Conservation (phyloP, 2,888 invertebrate species). For the Homarus gammarus region DNA sequence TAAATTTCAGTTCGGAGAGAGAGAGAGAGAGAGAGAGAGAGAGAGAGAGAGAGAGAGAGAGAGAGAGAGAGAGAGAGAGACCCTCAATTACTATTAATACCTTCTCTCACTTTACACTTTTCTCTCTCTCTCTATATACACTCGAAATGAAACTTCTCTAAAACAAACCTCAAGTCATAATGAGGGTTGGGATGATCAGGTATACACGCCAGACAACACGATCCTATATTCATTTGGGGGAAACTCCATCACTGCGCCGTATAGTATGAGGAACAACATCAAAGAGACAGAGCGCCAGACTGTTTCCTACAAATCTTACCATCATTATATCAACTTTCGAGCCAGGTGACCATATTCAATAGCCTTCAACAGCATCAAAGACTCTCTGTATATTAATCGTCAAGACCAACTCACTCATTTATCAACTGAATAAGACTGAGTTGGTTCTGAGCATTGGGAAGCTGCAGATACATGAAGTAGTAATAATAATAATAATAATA, state of each 20-base stretch:
- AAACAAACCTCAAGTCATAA: background rate
- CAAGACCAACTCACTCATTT: background rate
- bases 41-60: too few species aligned
- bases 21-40: too few species aligned
- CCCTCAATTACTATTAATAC: too few species aligned
- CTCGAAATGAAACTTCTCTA: too few species aligned
- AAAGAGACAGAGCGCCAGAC: background rate
- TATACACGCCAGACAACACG: background rate
- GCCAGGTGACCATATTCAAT: background rate
- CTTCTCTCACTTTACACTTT: too few species aligned
- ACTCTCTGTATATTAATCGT: background rate
- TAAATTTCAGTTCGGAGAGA: too few species aligned
- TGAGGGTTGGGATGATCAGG: background rate
- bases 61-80: too few species aligned
- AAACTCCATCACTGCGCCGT: too few species aligned
- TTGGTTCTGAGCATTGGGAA: too few species aligned
- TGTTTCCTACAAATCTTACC: background rate
- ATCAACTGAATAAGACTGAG: background rate
- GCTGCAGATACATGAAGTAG: too few species aligned
- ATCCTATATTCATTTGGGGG: background rate
- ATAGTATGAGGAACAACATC: background rate
- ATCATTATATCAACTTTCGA: background rate
- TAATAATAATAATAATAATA: too few species aligned
- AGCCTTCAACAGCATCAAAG: background rate
- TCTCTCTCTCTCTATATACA: too few species aligned